These are phyloP conservation scores for Vireo griseus DNA, from an alignment of 2,797 vertebrate species.

Conservation along the genomic window DNA sequence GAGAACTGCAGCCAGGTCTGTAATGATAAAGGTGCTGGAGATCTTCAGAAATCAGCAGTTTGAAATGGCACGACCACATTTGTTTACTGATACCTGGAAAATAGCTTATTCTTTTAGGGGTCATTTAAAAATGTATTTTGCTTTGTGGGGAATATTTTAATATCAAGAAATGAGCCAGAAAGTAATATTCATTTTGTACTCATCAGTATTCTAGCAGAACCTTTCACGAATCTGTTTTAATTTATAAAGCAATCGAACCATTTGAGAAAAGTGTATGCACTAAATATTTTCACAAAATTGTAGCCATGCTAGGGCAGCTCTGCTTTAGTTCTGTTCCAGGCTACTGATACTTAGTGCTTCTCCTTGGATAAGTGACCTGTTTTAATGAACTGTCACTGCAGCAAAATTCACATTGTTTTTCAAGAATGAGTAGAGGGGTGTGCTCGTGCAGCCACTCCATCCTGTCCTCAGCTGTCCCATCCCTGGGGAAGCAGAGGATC, in stretches of 20 bases:
- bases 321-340: neutral
- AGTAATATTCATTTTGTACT: neutral
- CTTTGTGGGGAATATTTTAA: neutral
- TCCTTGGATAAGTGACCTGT: neutral
- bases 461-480: neutral
- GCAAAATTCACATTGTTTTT: neutral
- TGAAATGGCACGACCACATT: neutral
- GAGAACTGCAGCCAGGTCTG: neutral
- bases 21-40: neutral
- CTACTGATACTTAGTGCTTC: neutral
- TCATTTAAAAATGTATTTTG: neutral
- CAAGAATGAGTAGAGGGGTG: neutral
- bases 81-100: neutral
- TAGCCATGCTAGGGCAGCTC: neutral
- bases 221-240: neutral
- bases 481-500: neutral
- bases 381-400: neutral
- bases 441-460: fast-evolving
- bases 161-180: neutral
- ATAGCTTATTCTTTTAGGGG: neutral
- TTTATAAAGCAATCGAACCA: neutral
- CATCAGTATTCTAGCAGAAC: constrained; percentile 9
- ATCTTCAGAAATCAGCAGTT: neutral
- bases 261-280: neutral
- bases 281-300: neutral